These are phyloP conservation scores for Morinoia aosen DNA, from an alignment of 2,888 invertebrate genomes.

Conservation along the genomic window DNA sequence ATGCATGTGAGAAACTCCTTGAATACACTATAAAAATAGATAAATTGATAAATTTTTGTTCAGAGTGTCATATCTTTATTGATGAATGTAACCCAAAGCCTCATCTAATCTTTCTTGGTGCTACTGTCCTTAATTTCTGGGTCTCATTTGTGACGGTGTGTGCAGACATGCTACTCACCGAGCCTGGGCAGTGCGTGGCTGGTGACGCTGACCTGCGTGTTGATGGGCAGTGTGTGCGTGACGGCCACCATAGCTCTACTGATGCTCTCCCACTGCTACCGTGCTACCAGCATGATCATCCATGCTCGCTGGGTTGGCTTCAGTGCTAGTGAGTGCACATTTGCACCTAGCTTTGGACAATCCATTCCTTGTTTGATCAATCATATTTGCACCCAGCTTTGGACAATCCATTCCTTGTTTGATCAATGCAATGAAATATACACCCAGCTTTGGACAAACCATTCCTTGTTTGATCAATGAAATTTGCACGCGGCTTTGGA, in stretches of 20 bases:
- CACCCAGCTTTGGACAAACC: constrained; percentile 20
- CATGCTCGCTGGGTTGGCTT: constrained; percentile 95
- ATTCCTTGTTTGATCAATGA: neutral
- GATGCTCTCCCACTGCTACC: constrained; percentile 90
- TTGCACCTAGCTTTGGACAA: constrained; percentile 34
- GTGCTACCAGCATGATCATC: constrained; percentile 84
- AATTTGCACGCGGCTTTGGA: neutral
- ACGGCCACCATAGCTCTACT: constrained; percentile 90
- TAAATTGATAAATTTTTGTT: too few relatives aligned
- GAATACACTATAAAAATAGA: too few relatives aligned
- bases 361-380: neutral
- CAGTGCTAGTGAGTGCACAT: constrained; percentile 82
- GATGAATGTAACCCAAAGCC: too few relatives aligned
- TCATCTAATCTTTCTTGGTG: too few relatives aligned
- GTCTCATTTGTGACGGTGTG: neutral
- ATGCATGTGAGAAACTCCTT: too few relatives aligned
- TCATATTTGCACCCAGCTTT: constrained; percentile 5
- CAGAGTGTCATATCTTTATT: too few relatives aligned
- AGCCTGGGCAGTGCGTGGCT: constrained; percentile 92
- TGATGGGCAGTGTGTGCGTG: constrained; percentile 91
- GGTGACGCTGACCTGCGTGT: constrained; percentile 88
- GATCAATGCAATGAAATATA: too few relatives aligned
- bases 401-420: too few relatives aligned
- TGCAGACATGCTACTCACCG: constrained; percentile 85
- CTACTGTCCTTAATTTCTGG: too few relatives aligned